Percentiles rank a stretch among this genome's conserved stretches.
phyloP scores from a whole-genome alignment of 2,888 invertebrate species.

The Polymixis lichenea region DNA sequence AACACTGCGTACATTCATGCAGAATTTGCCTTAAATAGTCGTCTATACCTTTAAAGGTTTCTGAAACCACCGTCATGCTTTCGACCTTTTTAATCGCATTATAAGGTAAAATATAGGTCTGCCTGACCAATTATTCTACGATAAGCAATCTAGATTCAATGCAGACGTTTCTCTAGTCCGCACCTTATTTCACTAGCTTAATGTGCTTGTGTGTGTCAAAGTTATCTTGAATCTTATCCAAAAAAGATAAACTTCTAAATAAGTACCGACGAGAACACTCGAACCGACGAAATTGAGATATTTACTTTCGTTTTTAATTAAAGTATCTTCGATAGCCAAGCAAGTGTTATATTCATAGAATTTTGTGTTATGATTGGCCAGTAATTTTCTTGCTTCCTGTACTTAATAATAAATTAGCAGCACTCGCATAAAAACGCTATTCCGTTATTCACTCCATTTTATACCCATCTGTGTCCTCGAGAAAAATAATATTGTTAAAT shows the following conservation, averaged over 20 bases:
- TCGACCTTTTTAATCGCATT: conserved; percentile 66
- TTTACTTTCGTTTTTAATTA: conserved; percentile 32
- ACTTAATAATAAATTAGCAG: not conserved
- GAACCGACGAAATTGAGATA: not conserved
- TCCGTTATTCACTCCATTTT: conserved; percentile 39
- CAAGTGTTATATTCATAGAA: not conserved
- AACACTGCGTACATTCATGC: conserved; percentile 47
- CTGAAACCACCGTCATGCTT: conserved; percentile 45
- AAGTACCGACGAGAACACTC: conserved; percentile 26
- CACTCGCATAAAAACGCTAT: not conserved
- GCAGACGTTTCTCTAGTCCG: conserved; percentile 57
- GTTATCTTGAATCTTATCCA: conserved; percentile 41
- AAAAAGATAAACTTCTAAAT: conserved; percentile 35
- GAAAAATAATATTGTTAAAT: conserved; percentile 40
- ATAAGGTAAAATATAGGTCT: conserved; percentile 56
- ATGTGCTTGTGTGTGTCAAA: conserved; percentile 18
- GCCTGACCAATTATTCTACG: conserved; percentile 58
- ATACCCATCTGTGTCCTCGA: conserved; percentile 22
- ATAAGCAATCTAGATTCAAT: conserved; percentile 61
- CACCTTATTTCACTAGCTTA: conserved; percentile 49
- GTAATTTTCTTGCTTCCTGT: not conserved
- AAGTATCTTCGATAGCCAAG: not conserved
- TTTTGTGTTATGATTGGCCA: not conserved
- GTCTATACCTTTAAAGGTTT: conserved; percentile 53
- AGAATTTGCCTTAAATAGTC: conserved; percentile 33